These are phyloP conservation scores for Sebastes iracundus DNA, from an alignment of 2,797 vertebrate genomes.

Conservation along the genomic window DNA sequence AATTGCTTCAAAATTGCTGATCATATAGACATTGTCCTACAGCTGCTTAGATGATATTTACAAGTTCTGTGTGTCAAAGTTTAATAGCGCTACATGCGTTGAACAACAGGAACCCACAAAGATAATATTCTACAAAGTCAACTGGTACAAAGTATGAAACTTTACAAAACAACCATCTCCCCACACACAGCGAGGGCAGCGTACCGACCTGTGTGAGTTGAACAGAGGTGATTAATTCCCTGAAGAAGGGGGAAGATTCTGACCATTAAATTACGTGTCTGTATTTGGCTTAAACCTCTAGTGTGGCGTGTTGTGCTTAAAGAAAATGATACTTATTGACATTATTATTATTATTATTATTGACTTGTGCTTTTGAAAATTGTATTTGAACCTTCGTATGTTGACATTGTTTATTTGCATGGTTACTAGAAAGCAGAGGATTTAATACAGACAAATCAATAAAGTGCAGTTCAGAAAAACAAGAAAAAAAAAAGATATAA, in stretches of 20 bases:
- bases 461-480: constrained; percentile 62
- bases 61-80: constrained; percentile 59
- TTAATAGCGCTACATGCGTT: constrained; percentile 72
- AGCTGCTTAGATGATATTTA: constrained; percentile 68
- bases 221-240: constrained; percentile 43
- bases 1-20: constrained; percentile 64
- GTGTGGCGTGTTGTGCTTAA: constrained; percentile 30
- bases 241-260: constrained; percentile 35
- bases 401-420: constrained; percentile 6
- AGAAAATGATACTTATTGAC: constrained; percentile 9
- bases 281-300: constrained; percentile 57
- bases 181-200: constrained; percentile 42
- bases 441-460: constrained; percentile 40
- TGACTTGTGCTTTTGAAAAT: constrained; percentile 56
- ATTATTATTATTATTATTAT: neutral
- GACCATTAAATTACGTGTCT: constrained; percentile 1
- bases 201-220: constrained; percentile 24
- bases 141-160: constrained; percentile 71
- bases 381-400: constrained; percentile 6
- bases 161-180: constrained; percentile 67
- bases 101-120: constrained; percentile 66
- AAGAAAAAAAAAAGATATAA: neutral
- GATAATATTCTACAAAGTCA: constrained; percentile 66
- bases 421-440: constrained; percentile 7
- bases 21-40: constrained; percentile 62